Percentiles rank a stretch among this genome's conserved stretches.
These are phyloP conservation scores for Atherinomorus stipes DNA, from an alignment of 2,113 vertebrate genomes.

Conservation along the genomic window DNA sequence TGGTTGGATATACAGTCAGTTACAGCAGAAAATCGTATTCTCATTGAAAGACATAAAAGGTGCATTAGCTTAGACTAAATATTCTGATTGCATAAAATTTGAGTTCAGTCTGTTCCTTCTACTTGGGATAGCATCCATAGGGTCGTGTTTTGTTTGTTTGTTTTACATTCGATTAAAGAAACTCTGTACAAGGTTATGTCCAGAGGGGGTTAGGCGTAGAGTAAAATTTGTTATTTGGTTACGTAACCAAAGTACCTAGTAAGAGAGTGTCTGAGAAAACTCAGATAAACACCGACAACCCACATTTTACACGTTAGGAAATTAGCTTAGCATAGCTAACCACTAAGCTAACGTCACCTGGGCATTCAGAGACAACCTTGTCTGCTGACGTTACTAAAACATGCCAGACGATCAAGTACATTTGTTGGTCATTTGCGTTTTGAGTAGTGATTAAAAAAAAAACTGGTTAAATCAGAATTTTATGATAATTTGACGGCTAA, in stretches of 20 bases:
- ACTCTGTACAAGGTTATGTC: too few species aligned
- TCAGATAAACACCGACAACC: background rate
- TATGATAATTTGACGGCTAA: constrained; percentile 14
- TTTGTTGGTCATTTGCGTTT: background rate
- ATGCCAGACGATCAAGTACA: fast-evolving
- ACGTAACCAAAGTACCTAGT: background rate
- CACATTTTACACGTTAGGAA: background rate
- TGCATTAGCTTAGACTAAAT: too few species aligned
- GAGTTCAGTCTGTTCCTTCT: too few species aligned
- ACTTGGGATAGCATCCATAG: too few species aligned
- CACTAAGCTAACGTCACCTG: background rate
- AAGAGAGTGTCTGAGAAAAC: background rate
- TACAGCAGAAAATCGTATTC: too few species aligned
- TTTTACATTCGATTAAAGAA: too few species aligned
- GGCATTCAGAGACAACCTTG: background rate
- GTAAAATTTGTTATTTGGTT: too few species aligned
- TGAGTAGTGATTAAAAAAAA: background rate
- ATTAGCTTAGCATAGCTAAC: constrained; percentile 12
- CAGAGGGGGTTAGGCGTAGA: too few species aligned
- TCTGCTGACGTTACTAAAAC: background rate
- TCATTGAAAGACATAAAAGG: too few species aligned
- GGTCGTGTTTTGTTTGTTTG: too few species aligned
- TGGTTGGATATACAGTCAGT: too few species aligned
- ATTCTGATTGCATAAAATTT: too few species aligned
- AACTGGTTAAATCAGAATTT: background rate